Conservation (phyloP, 2,888 invertebrate genomes). For the Eilema depressum region DNA sequence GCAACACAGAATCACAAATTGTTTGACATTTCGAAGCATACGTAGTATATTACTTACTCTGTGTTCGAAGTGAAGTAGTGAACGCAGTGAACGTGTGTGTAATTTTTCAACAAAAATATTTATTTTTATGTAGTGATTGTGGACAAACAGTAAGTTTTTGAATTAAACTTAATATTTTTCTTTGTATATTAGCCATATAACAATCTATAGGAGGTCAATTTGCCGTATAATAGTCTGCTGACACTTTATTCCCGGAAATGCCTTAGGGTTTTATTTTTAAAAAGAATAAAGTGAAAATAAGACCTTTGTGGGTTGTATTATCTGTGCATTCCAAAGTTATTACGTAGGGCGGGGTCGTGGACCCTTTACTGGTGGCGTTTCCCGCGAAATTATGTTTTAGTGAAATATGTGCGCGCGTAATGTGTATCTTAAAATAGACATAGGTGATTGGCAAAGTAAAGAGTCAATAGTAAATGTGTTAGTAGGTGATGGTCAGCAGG, state of each 20-base stretch:
- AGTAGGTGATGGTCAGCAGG: conserved; percentile 84
- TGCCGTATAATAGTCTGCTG: conserved; percentile 24
- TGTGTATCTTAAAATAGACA: conserved; percentile 71
- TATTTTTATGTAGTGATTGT: conserved; percentile 80
- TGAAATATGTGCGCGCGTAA: conserved; percentile 55
- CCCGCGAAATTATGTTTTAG: conserved; percentile 62
- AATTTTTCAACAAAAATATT: conserved; percentile 65
- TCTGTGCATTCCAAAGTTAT: conserved; percentile 82
- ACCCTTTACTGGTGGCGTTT: conserved; percentile 62
- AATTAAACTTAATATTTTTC: conserved; percentile 65
- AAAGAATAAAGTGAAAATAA: conserved; percentile 75
- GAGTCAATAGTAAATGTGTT: conserved; percentile 72
- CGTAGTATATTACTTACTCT: no score
- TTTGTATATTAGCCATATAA: conserved; percentile 39
- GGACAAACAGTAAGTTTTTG: conserved; percentile 78
- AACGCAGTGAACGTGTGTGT: conserved; percentile 81
- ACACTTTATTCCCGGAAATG: conserved; percentile 71
- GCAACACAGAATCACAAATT: conserved; percentile 67
- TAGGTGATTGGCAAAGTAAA: conserved; percentile 69
- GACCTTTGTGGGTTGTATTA: conserved; percentile 77
- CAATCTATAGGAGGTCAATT: conserved; percentile 24
- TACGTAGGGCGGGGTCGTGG: conserved; percentile 70
- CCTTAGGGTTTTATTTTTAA: conserved; percentile 70
- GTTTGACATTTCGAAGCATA: conserved; percentile 82
- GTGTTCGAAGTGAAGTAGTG: conserved; percentile 79